Percentiles rank a stretch among this genome's conserved stretches.
phyloP scores from a whole-genome alignment of 2,888 invertebrate species.

The Cryptus armator region DNA sequence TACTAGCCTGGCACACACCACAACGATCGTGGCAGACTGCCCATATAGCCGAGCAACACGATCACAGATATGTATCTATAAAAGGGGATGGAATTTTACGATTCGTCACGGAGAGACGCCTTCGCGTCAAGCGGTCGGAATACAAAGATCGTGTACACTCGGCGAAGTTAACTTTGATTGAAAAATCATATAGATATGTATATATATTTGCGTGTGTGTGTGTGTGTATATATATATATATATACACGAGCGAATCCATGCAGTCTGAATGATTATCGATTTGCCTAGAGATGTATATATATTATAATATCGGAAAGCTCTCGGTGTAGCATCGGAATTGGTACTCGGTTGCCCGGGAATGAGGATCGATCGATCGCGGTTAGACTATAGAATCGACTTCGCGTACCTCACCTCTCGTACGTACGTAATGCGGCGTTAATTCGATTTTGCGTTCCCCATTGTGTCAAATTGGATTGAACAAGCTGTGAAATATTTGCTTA shows the following conservation, averaged over 20 bases:
- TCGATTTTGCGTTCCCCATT: slow-evolving; percentile 78
- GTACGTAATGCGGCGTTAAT: slow-evolving; percentile 78
- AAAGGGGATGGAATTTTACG: slow-evolving; percentile 58
- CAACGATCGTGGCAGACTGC: slow-evolving; percentile 63
- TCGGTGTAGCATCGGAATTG: slow-evolving; percentile 48
- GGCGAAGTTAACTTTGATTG: slow-evolving; percentile 10
- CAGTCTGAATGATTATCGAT: slow-evolving; percentile 21
- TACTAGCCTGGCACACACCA: slow-evolving; percentile 44
- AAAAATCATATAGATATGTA: not conserved
- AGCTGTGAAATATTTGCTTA: slow-evolving; percentile 81
- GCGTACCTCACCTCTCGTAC: slow-evolving; percentile 39
- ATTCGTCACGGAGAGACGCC: slow-evolving; percentile 62
- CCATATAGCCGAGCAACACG: slow-evolving; percentile 44
- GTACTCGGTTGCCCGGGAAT: slow-evolving; percentile 41
- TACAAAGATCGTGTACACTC: slow-evolving; percentile 42
- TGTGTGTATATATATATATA: not conserved
- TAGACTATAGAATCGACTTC: slow-evolving; percentile 42
- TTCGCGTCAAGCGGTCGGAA: slow-evolving; percentile 44
- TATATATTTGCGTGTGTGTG: not conserved
- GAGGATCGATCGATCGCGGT: slow-evolving; percentile 62
- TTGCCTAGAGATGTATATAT: slow-evolving; percentile 37
- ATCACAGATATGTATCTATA: slow-evolving; percentile 32
- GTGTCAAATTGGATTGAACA: slow-evolving; percentile 80
- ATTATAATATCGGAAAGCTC: slow-evolving; percentile 15
- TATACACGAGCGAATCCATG: not conserved